Conservation (phyloP, 2,797 vertebrate genomes). For the Melanitta fusca region DNA sequence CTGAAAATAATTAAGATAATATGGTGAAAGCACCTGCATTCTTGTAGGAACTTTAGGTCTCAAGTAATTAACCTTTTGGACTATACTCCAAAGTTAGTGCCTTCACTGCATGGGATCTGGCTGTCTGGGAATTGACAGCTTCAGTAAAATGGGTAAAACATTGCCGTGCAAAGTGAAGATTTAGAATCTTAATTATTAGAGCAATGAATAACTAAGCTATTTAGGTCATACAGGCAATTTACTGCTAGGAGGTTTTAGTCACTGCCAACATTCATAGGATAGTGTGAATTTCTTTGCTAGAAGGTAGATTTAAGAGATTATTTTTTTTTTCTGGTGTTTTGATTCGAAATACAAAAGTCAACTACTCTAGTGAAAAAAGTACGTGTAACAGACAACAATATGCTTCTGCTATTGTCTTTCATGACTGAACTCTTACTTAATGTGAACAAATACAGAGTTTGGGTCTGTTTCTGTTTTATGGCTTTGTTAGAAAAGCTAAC, state of each 20-base stretch:
- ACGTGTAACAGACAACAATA: not conserved
- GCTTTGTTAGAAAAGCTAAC: not conserved
- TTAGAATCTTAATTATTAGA: not conserved
- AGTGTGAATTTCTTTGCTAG: not conserved
- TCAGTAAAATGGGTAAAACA: not conserved
- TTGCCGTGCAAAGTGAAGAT: not conserved
- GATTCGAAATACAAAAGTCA: too few species aligned
- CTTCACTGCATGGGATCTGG: not conserved
- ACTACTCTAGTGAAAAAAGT: not conserved
- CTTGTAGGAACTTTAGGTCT: not conserved
- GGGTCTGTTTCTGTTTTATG: not conserved
- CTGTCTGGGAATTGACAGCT: not conserved
- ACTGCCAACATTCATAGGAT: not conserved
- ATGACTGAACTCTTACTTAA: not conserved
- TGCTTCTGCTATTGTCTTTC: fast-evolving
- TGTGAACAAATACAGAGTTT: not conserved
- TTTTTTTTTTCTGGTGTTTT: not conserved
- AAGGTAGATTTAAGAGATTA: not conserved
- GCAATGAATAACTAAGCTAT: not conserved
- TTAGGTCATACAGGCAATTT: not conserved
- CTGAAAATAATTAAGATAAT: not conserved
- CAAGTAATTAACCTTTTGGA: not conserved
- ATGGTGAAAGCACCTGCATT: not conserved
- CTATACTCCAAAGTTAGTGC: not conserved
- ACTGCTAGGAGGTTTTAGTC: not conserved